Percentiles rank a stretch among this genome's conserved stretches.
Conservation (phyloP, 2,113 vertebrate species). For the Psittacula cyanocephala region DNA sequence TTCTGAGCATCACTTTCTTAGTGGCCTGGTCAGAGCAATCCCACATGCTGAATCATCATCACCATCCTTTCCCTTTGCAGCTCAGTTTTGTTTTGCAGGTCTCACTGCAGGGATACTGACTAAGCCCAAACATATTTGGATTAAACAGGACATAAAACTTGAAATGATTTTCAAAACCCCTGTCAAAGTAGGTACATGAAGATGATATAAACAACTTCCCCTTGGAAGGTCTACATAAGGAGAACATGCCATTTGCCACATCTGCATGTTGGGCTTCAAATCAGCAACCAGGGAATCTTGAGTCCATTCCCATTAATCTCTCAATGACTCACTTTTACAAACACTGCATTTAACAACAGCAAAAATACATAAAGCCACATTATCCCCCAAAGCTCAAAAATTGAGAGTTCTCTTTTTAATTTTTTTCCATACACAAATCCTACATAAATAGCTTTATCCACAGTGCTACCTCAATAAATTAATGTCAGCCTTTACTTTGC, state of each 20-base stretch:
- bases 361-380: not conserved
- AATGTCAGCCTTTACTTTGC: not conserved
- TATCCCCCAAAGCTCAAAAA: not conserved
- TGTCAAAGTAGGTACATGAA: not conserved
- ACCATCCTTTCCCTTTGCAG: not conserved
- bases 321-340: not conserved
- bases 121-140: not conserved
- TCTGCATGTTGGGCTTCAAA: not conserved
- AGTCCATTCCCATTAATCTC: not conserved
- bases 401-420: not conserved
- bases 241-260: not conserved
- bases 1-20: not conserved
- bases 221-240: not conserved
- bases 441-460: not conserved
- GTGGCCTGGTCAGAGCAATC: not conserved
- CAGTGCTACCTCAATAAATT: not conserved
- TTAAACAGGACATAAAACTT: not conserved
- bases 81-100: not conserved
- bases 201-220: not conserved
- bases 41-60: accelerated
- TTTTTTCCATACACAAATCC: not conserved
- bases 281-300: not conserved
- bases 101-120: not conserved
- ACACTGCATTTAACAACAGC: not conserved
- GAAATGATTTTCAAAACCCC: not conserved